Base-by-base conservation (phyloP, 1,140 invertebrate species). In the Drosophila pruinosa region DNA sequence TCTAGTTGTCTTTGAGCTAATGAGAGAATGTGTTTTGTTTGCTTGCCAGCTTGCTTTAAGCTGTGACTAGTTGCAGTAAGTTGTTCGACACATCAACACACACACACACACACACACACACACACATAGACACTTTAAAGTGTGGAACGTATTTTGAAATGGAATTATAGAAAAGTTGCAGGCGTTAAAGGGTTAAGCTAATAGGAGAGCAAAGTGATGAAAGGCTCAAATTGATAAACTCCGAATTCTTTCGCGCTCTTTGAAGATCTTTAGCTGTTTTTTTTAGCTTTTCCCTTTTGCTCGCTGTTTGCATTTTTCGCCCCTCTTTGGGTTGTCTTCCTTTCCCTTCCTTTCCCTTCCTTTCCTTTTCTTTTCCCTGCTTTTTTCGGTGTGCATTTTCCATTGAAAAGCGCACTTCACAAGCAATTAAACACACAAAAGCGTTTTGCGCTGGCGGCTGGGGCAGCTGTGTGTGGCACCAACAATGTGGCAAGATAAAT, bases 351-450 rank as follows among this genome's bases (percentile, higher is more conserved):
- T 39, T 61, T 36, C 21, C 0, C 2, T 26, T 47, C 15, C 22
- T 21, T 43, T 34, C 10, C 22, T 36, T 8, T 26, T 34, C 39
- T 54, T 34, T 34, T 34, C n/a, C 0, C 2, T 69, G 53, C 50
- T 65, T 47, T 78, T 58, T 67, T 82, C 57, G 54, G 43, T 54
- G 52, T 76, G 78, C 70, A 74, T 65, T 86, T 85, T 85, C 81
- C 81, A 86, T 86, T 86, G 81, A 85, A 88, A 86, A 88, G 83
- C 75, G 72, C 82, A 83, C 82, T 88, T 88, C 83, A 88, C 82
- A 88, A 88, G 83, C 82, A 88, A 88, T 88, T 88, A 88, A 88
- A 88, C 82, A 88, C 82, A 88, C 82, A 88, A 88, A 88, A 86
- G 81, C 81, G 81, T 86, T 85, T 80, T 77, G 77, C 81, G 71